These are phyloP conservation scores for Cuniculus paca DNA, from an alignment of 2,797 vertebrate genomes.

Conservation along the genomic window DNA sequence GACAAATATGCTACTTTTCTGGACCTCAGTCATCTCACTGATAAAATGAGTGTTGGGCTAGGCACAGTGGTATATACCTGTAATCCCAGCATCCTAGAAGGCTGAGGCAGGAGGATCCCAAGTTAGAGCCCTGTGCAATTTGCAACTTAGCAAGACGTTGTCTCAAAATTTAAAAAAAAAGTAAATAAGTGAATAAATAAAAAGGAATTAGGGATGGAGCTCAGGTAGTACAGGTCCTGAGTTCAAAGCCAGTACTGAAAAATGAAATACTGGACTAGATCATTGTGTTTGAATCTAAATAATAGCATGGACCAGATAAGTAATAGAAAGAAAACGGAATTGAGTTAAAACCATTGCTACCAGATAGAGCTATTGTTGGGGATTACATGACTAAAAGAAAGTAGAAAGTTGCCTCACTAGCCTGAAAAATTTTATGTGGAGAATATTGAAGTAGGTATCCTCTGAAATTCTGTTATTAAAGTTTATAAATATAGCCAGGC, in stretches of 20 bases:
- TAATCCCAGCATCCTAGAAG: neutral
- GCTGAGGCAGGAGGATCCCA: neutral
- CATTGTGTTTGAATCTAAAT: neutral
- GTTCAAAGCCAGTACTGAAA: neutral
- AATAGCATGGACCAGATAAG: neutral
- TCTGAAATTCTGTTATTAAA: neutral
- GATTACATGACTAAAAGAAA: neutral
- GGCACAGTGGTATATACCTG: neutral
- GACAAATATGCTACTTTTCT: neutral
- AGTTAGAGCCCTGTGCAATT: neutral
- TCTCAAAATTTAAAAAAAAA: neutral
- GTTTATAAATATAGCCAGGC: too few species aligned
- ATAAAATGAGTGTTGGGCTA: neutral
- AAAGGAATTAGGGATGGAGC: neutral
- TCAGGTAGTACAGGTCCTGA: neutral
- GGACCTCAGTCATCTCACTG: neutral
- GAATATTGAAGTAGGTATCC: neutral
- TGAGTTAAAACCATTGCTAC: neutral
- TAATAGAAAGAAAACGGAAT: neutral
- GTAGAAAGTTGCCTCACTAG: neutral
- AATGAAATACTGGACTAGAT: neutral
- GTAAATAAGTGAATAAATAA: neutral
- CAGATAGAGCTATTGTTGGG: neutral
- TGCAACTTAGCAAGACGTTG: neutral
- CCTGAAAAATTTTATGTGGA: neutral